A percentile compares a stretch with the other conserved stretches of the same genome.
Evolutionary conservation across 2,797 vertebrate genomes (phyloP).

Genomic region (Syngnathus rostellatus): DNA sequence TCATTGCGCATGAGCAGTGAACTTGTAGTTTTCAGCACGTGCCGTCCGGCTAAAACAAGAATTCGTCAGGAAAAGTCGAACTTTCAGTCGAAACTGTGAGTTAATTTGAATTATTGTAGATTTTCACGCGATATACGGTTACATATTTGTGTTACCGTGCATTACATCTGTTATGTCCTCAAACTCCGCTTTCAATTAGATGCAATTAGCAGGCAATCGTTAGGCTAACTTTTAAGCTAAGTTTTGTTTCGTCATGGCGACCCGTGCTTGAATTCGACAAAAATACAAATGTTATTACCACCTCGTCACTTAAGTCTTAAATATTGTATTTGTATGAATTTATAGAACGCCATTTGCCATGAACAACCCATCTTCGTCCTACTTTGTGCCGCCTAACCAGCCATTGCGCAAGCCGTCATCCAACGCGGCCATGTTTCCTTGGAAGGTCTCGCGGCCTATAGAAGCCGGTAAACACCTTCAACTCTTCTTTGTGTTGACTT

Average conservation of each 20-base stretch:
- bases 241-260: background rate
- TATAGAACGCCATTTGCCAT: conserved; percentile 16
- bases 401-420: conserved; percentile 62
- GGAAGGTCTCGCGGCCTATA: background rate
- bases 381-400: conserved; percentile 42
- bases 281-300: background rate
- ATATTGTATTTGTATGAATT: background rate
- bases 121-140: background rate
- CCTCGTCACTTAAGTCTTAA: background rate
- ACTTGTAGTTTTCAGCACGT: too few relatives aligned
- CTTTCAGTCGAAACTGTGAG: too few relatives aligned
- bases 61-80: too few relatives aligned
- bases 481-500: background rate
- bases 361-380: conserved; percentile 18
- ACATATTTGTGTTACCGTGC: background rate
- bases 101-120: too few relatives aligned
- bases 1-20: background rate
- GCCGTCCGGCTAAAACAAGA: background rate
- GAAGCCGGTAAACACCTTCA: background rate
- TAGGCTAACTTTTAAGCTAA: background rate
- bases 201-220: background rate
- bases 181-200: background rate
- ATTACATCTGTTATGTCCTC: background rate
- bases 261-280: background rate
- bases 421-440: conserved; percentile 8